These are phyloP conservation scores for Pogonomyrmex barbatus DNA, from an alignment of 1,140 invertebrate species.

Conservation along the genomic window DNA sequence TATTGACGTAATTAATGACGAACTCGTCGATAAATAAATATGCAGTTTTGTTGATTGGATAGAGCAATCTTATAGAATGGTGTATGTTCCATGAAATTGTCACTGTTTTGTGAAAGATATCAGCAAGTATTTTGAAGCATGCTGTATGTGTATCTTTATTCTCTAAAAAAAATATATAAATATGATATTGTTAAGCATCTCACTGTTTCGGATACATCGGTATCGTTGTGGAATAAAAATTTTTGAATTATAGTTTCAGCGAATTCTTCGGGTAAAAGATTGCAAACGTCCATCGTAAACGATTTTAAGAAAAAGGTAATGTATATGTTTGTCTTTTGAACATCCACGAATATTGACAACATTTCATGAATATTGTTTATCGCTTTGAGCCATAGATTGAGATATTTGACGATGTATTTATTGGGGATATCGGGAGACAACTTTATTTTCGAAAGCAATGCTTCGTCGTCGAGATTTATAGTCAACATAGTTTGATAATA, in stretches of 20 bases:
- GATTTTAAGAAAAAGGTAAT: not conserved
- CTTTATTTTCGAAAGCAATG: not conserved
- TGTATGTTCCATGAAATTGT: conserved; percentile 38
- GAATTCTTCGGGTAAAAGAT: conserved; percentile 61
- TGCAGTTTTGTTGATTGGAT: conserved; percentile 28
- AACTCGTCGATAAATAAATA: conserved; percentile 31
- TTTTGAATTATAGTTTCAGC: conserved; percentile 25
- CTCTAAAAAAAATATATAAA: not conserved
- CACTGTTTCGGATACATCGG: not conserved
- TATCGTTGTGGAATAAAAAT: conserved; percentile 54
- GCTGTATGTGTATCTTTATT: conserved; percentile 1
- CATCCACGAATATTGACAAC: not conserved
- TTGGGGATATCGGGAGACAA: conserved; percentile 41
- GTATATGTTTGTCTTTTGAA: fast-evolving
- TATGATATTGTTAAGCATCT: not conserved
- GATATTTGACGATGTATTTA: conserved; percentile 71
- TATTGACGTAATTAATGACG: not conserved
- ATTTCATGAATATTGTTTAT: conserved; percentile 52
- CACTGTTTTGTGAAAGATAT: conserved; percentile 14
- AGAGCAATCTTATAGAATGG: not conserved
- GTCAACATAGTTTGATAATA: conserved; percentile 61
- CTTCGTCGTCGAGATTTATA: conserved; percentile 61
- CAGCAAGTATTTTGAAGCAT: conserved; percentile 13
- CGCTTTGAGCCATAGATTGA: conserved; percentile 32
- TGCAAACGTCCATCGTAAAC: conserved; percentile 17